Conservation (phyloP, 2,797 vertebrate genomes). For the Pipistrellus nathusii region DNA sequence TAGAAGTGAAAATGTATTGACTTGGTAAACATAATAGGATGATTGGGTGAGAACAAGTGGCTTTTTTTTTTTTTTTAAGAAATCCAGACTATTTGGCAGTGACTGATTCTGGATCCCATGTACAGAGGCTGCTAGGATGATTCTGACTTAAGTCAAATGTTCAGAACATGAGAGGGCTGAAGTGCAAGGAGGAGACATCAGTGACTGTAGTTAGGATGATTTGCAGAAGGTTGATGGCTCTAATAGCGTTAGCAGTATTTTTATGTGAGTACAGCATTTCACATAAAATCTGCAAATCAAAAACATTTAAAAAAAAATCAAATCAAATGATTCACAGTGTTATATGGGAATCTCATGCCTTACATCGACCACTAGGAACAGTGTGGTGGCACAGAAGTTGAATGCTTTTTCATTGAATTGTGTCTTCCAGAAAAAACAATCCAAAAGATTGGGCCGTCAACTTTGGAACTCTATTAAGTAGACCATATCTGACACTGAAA, state of each 20-base stretch:
- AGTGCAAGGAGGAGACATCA: neutral
- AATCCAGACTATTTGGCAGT: neutral
- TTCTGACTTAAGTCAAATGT: neutral
- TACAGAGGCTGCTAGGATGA: neutral
- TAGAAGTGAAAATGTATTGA: neutral
- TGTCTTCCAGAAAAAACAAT: conserved; percentile 81
- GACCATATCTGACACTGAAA: conserved; percentile 72
- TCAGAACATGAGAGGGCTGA: neutral
- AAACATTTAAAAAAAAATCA: neutral
- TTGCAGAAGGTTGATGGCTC: neutral
- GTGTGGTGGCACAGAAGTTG: neutral
- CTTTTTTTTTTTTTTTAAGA: neutral
- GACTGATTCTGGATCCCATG: neutral
- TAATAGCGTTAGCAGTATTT: neutral
- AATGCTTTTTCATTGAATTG: conserved; percentile 22
- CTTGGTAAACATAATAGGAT: neutral
- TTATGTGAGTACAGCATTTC: neutral
- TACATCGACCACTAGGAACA: neutral
- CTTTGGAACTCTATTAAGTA: conserved; percentile 85
- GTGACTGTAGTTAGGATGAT: neutral
- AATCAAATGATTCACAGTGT: neutral
- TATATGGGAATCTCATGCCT: neutral
- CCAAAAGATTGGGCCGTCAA: conserved; percentile 84
- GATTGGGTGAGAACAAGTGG: neutral
- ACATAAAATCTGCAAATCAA: neutral